Conservation (phyloP, 2,113 vertebrate species). For the Oxyura jamaicensis region DNA sequence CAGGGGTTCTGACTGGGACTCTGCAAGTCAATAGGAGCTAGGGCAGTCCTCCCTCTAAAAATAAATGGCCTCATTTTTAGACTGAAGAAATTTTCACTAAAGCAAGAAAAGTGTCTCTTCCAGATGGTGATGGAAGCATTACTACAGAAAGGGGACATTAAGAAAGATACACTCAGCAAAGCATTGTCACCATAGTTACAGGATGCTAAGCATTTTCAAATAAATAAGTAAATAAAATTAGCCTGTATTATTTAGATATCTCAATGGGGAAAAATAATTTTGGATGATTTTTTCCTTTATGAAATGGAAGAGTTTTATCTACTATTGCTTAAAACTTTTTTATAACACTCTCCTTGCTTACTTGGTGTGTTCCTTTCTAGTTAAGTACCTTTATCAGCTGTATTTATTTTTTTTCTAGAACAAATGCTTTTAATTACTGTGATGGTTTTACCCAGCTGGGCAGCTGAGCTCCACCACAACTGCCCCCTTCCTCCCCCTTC, state of each 20-base stretch:
- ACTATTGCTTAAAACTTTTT: background rate
- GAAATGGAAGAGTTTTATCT: background rate
- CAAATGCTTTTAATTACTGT: background rate
- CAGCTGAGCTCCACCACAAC: too few relatives aligned
- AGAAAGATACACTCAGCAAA: constrained; percentile 54
- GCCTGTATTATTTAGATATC: constrained; percentile 37
- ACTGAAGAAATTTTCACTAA: constrained; percentile 49
- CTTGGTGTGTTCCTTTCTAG: background rate
- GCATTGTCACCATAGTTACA: constrained; percentile 68
- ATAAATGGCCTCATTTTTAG: constrained; percentile 57
- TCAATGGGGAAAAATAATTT: constrained; percentile 4
- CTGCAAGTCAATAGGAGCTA: background rate
- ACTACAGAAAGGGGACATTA: constrained; percentile 19
- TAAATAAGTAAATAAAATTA: constrained; percentile 51
- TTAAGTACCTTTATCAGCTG: background rate
- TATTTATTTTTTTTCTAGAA: constrained; percentile 7
- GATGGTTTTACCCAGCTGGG: too few relatives aligned
- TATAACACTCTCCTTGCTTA: background rate
- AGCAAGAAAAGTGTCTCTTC: constrained; percentile 51
- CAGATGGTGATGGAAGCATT: constrained; percentile 56
- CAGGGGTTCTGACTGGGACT: background rate
- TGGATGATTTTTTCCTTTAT: background rate
- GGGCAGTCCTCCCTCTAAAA: constrained; percentile 18
- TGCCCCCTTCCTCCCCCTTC: too few relatives aligned
- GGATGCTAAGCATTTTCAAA: constrained; percentile 47